A percentile compares a stretch with the other conserved stretches of the same genome.
Evolutionary conservation across 2,113 vertebrate species (phyloP).

Genomic region (Furnarius figulus): DNA sequence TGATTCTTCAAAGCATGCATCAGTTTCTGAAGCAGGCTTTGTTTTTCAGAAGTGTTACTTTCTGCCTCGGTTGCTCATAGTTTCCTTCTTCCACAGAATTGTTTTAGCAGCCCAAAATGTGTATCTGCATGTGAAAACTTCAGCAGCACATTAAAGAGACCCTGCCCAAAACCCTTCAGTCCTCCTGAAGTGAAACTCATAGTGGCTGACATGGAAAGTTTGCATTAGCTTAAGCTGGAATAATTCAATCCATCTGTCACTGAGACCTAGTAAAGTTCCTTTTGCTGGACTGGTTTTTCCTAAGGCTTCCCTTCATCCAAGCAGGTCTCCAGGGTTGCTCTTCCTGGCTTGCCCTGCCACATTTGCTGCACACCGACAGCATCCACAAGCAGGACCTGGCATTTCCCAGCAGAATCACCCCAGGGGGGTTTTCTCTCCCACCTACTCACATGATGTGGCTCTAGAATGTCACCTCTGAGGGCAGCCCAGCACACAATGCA

Average conservation of each 20-base stretch:
- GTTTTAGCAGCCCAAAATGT: conserved; percentile 30
- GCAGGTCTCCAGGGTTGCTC: neutral
- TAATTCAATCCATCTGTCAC: conserved; percentile 31
- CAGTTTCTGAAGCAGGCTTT: conserved; percentile 14
- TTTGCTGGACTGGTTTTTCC: neutral
- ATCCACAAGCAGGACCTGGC: neutral
- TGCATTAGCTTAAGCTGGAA: neutral
- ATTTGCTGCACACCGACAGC: neutral
- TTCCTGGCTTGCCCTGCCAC: neutral
- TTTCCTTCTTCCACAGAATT: conserved; percentile 34
- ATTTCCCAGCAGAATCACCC: neutral
- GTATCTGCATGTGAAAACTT: neutral
- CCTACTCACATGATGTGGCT: rapidly evolving
- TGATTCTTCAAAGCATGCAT: neutral
- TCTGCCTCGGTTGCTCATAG: conserved; percentile 13
- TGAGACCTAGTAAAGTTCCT: neutral
- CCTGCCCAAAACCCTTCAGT: neutral
- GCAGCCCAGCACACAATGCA: neutral
- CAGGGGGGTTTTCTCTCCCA: neutral
- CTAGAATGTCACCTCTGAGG: neutral
- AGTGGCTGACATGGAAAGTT: conserved; percentile 5
- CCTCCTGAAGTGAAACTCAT: neutral
- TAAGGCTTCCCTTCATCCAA: neutral
- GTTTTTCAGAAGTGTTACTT: conserved; percentile 7
- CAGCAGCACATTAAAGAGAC: neutral